Base-by-base conservation (phyloP, 2,888 invertebrate species). In the Eledone cirrhosa region DNA sequence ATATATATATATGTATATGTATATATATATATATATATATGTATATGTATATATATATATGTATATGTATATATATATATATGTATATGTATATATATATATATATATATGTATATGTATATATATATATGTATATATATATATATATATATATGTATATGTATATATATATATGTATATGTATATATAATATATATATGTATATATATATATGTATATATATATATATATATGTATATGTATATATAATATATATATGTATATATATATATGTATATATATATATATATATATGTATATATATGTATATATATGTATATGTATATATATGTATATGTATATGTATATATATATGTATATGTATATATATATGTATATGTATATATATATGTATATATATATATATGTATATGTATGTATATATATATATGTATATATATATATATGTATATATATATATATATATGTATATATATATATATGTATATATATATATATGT, bases 391-490 rank as follows among this genome's bases (percentile, higher is more conserved):
- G 19, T 1, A 22, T 53, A 2, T 1, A 19, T 5, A 19, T 53
- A 22, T 53, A n/a, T 53, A 53, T 19, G n/a, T 22, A 63, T 63
- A n/a, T 63, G 27, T 63, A 63, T 63, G n/a, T n/a, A n/a, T n/a
- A 16, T 63, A n/a, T 63, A 16, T 63, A 16, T 63, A 16, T 63
- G n/a, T 63, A 16, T 63, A n/a, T 63, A n/a, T 63, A 63, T 63
- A 63, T 63, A 63, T 63, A 63, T 63, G 27, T 63, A n/a, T 63
- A 63, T n/a, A n/a, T n/a, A 16, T 13, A n/a, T 13, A 16, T 63
- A n/a, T 59, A n/a, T 59, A n/a, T 63, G n/a, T 63, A 63, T n/a
- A 19, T n/a, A 63, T n/a, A 63, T 63, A 63, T 63, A n/a, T 63
- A n/a, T 63, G n/a, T 63, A n/a, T 63, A n/a, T 59, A n/a, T 11